Base-by-base conservation (phyloP, 2,113 vertebrate genomes). In the Rallus limicola region DNA sequence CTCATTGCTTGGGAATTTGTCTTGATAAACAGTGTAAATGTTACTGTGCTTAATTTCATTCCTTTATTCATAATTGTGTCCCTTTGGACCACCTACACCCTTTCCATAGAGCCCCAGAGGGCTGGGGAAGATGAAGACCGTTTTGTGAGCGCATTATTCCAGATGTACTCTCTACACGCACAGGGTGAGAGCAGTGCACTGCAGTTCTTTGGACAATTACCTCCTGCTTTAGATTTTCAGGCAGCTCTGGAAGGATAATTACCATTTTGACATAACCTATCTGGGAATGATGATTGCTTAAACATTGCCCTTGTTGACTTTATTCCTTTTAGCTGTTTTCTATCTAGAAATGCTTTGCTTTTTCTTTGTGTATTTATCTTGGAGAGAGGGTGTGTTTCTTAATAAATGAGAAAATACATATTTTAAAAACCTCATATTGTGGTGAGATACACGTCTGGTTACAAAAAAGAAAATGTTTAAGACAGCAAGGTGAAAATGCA, bases 1-100 rank as follows among this genome's bases (percentile, higher is more conserved):
- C 72, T 96, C 95, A 96, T 83, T 96, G 86, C 90, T 95, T 33
- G 72, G 86, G 93, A 95, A 96, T 96, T 86, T 42, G 31, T 94
- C 88, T 80, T 94, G 95, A 96, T 95, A 94, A 96, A 93, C 58
- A 70, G 20, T 3, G 2, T 70, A 90, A 95, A 86, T 86, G 77
- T 93, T 90, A 33, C 42, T 82, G 26, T 34, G 71, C 46, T 92
- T 63, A 48, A 48, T 86, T 94, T 93, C 56, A 68, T 92, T 93
- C 33, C 31, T 90, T 83, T 92, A 33, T 53, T 93, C 6, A 5
- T 86, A 82, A 60, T 36, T 36, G 11, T 71, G 72, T 96, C 88
- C 83, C 90, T 62, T 84, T 82, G 62, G 95, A 86, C 95, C 83
- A 91, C 77, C 72, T 94, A 92, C 91, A 83, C 72, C 92, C 88